Evolutionary conservation across 1,140 invertebrate genomes (phyloP).

Genomic region (Temnothorax nylanderi): DNA sequence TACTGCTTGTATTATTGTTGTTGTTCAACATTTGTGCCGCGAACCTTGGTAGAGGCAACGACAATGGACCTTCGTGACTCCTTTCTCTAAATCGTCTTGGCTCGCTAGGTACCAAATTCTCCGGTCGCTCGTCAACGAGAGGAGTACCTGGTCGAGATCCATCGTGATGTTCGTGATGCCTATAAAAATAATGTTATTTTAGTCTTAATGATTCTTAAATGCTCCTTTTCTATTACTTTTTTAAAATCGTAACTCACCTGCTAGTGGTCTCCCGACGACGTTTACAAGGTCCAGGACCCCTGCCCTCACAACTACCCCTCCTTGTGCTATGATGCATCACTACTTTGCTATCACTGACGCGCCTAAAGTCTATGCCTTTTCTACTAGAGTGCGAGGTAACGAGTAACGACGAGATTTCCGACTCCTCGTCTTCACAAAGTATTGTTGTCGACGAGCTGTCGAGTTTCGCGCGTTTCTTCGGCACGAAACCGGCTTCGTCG

Average conservation of each 20-base stretch:
- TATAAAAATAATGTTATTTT: conserved; percentile 48
- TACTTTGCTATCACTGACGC: conserved; percentile 85
- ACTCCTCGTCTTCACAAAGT: conserved; percentile 84
- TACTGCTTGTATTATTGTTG: conserved; percentile 78
- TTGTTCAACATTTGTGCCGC: conserved; percentile 90
- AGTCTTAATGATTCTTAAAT: background rate
- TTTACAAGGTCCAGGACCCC: conserved; percentile 83
- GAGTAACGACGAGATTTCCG: conserved; percentile 84
- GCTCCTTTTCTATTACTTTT: background rate
- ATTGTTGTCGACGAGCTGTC: conserved; percentile 83
- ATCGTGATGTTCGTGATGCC: conserved; percentile 86
- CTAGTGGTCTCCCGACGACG: conserved; percentile 80
- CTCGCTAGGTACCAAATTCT: conserved; percentile 90
- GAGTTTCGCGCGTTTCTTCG: conserved; percentile 89
- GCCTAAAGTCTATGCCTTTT: conserved; percentile 86
- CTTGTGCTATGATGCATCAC: conserved; percentile 84
- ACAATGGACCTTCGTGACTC: conserved; percentile 89
- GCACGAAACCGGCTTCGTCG: conserved; percentile 88
- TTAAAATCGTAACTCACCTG: conserved; percentile 72
- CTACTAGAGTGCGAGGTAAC: conserved; percentile 83
- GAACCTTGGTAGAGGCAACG: conserved; percentile 93
- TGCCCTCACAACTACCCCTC: conserved; percentile 85
- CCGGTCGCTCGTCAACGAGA: conserved; percentile 93
- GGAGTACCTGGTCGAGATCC: conserved; percentile 93
- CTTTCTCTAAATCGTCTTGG: conserved; percentile 89